Base-by-base conservation (phyloP, 2,797 vertebrate species). In the Serranus cabrilla region DNA sequence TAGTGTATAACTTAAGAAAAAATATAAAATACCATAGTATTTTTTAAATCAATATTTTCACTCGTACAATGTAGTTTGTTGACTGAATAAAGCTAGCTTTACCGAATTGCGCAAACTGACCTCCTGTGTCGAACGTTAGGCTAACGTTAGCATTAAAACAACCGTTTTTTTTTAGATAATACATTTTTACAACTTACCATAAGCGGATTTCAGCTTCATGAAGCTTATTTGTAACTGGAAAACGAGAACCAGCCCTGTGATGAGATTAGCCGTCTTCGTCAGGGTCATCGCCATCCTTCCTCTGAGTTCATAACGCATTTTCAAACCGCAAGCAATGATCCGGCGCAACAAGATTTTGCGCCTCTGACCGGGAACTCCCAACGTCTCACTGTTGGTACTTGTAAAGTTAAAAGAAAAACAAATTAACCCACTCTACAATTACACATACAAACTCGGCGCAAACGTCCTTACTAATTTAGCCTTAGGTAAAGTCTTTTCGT, bases 101-200 rank as follows among this genome's bases (percentile, higher is more conserved):
- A 6, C 13, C 4, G 9, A 13, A 10, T 4, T 14, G 27, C 2
- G 11, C 31, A 58, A 46, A 56, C 43, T 17, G 13, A 27, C 21
- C 34, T 34, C 34, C 34, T 40, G 5, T 11, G 1, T n/a, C 39
- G 8, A 14, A 43, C 2, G 17, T 27, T 27, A 56, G 23, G 37
- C 27, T 20, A 17, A 18, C 4, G 13, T 31, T 45, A 55, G 9
- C 5, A 3, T 14, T 2, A 11, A 50, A 59, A 21, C 12, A 18
- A 21, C 16, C 10, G 4, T 3, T 52, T 39, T 59, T 17, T 60
- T 55, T 0, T 40, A 34, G 34, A 34, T 2, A 2, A 31, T n/a
- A 5, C 25, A 10, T 47, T 27, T 7, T 34, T 7, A 34, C 34
- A 34, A 87, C 93, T 93, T 76, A 95, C 94, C 92, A 59, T 47